Evolutionary conservation across 1,140 invertebrate species (phyloP), one percentile per base, ranked within the genome.

Genomic region (Triops cancriformis): DNA sequence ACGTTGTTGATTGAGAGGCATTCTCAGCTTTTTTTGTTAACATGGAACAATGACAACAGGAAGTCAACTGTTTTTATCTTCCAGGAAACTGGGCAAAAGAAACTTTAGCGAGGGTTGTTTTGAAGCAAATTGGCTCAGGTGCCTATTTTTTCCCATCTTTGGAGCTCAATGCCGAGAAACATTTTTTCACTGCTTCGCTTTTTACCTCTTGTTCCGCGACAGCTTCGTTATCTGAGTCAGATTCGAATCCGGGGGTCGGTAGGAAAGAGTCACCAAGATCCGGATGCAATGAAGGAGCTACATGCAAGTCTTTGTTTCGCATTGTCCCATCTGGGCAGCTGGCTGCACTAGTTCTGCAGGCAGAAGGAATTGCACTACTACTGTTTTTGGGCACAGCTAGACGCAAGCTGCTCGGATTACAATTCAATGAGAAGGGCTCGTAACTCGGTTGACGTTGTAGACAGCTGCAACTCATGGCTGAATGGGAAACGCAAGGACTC

Each of bases 401-500:
- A 18, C 51, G 51, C 51, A 64, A 64, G 51, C 51, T 64, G 51
- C 18, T 23, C 51, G 51, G 10, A 18, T 64, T 64, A 14, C 14
- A 64, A 23, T 14, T 64, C 51, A 23, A 64, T 64, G 51, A 10
- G 23, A 64, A 23, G 51, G 51, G 51, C 51, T 64, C 51, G 51
- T 64, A 64, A 64, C 51, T 64, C 51, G 51, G 51, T 64, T 64
- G 51, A 23, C 51, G 9, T 64, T 64, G 51, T 2, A 64, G 51
- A 18, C 51, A 64, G 51, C 51, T 64, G 51, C 51, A 64, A 64
- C 51, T 64, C 51, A 64, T 64, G n/a, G n/a, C 51, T 64, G 51
- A 64, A 64, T 64, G 51, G 51, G 18, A 64, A 64, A 64, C 51
- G 23, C 51, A 64, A 64, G 51, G 51, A 64, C 51, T 64, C 18